Conservation (phyloP, 2,888 invertebrate genomes). For the Drosophila nr. perissopoda region DNA sequence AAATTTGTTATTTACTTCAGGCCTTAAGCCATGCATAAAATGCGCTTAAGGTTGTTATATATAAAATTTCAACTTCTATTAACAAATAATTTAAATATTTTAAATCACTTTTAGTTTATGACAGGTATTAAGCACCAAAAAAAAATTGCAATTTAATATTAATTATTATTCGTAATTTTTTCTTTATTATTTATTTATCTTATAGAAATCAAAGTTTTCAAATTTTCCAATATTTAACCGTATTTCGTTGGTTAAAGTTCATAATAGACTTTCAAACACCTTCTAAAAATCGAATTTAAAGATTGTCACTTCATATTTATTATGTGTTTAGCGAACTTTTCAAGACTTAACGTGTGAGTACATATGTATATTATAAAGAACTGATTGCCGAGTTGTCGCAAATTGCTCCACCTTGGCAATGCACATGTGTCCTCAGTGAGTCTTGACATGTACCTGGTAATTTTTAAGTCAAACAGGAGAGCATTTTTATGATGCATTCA, state of each 20-base stretch:
- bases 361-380: background rate
- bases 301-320: background rate
- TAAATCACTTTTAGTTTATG: background rate
- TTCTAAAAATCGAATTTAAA: background rate
- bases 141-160: background rate
- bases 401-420: conserved; percentile 13
- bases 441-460: conserved; percentile 60
- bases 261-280: background rate
- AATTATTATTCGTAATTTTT: background rate
- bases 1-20: background rate
- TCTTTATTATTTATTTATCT: background rate
- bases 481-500: conserved; percentile 30
- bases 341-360: background rate
- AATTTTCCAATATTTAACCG: background rate
- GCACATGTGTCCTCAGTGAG: conserved; percentile 43
- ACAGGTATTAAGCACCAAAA: background rate
- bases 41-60: background rate
- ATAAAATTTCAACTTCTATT: accelerated
- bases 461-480: conserved; percentile 57
- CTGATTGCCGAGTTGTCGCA: background rate
- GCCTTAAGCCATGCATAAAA: background rate
- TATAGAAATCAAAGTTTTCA: background rate
- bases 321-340: background rate
- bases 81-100: background rate
- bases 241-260: background rate